Percentiles rank a stretch among this genome's conserved stretches.
Evolutionary conservation across 2,888 invertebrate species (phyloP).

Genomic region (Megalurothrips usitatus): DNA sequence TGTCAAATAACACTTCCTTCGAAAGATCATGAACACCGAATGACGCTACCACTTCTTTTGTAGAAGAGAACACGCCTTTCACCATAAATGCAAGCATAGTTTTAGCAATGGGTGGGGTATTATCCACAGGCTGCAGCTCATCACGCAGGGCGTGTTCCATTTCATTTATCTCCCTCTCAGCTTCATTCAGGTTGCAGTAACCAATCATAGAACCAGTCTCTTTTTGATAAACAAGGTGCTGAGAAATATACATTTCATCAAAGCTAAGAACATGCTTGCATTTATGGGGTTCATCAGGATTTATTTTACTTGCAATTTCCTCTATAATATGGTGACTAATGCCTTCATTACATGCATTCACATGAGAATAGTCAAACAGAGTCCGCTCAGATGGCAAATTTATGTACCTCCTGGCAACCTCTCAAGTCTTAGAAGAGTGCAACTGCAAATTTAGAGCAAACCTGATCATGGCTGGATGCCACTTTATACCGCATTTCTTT

Average conservation of each 20-base stretch:
- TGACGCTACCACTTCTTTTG: background rate
- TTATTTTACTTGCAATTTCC: background rate
- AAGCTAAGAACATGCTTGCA: background rate
- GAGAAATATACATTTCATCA: background rate
- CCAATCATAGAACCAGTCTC: background rate
- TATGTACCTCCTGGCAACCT: background rate
- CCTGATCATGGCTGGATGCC: constrained; percentile 30
- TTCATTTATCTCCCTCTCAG: background rate
- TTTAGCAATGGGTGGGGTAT: background rate
- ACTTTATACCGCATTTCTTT: constrained; percentile 19
- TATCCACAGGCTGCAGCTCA: background rate
- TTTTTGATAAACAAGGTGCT: background rate
- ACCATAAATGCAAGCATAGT: background rate
- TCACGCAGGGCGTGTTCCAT: background rate
- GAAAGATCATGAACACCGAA: background rate
- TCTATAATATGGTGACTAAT: background rate
- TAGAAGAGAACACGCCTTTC: background rate
- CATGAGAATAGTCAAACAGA: background rate
- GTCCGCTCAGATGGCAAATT: background rate
- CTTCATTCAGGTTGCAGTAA: background rate
- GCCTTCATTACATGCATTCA: background rate
- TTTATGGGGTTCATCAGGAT: background rate
- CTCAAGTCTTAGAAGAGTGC: background rate
- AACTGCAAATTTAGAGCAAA: constrained; percentile 18
- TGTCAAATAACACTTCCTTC: background rate